Evolutionary conservation across 2,888 invertebrate species (phyloP), one percentile per base, ranked within the genome.

Genomic region (Ectropis crepuscularia): DNA sequence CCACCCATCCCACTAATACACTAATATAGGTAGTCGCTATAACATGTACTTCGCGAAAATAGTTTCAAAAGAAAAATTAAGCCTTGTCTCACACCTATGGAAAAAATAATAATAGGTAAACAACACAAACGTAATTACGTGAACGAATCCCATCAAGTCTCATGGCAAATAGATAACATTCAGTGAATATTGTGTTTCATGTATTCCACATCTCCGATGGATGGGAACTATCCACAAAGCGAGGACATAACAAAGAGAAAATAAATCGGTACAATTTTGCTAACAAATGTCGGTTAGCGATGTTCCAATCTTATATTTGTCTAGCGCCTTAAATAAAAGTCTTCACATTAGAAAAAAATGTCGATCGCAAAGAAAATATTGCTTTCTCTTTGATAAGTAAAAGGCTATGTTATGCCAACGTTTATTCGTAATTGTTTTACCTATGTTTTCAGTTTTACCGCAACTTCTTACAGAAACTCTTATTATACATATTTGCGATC

Each of bases 201-300:
- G 50, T 70, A 74, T 77, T 78, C 74, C 75, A 77, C 78, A 79
- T 78, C 75, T 73, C 73, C 74, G 71, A 79, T 79, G 79, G 77
- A 83, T 78, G 78, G 68, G 78, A 81, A 81, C 85, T 80, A 82
- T 80, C 79, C 69, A 78, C 80, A 80, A 76, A 76, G 70, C 73
- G 74, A 76, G 67, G 70, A 75, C 80, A 82, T 82, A 77, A 82
- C 82, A 82, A 83, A 81, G 70, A 78, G 73, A 71, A 79, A 79
- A 86, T 82, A 87, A 86, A 87, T 87, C 77, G 84, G 68, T 71
- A 77, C 77, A 81, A 82, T 87, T 87, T 80, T 79, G 78, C 74
- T 83, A 82, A 85, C 83, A 86, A 83, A 87, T 86, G 84, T 78
- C 79, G 79, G 85, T 82, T 75, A 80, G 76, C 71, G 75, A 81